Percentiles rank a stretch among this genome's conserved stretches.
phyloP scores from a whole-genome alignment of 2,113 vertebrate species.

The Myotis lucifugus region DNA sequence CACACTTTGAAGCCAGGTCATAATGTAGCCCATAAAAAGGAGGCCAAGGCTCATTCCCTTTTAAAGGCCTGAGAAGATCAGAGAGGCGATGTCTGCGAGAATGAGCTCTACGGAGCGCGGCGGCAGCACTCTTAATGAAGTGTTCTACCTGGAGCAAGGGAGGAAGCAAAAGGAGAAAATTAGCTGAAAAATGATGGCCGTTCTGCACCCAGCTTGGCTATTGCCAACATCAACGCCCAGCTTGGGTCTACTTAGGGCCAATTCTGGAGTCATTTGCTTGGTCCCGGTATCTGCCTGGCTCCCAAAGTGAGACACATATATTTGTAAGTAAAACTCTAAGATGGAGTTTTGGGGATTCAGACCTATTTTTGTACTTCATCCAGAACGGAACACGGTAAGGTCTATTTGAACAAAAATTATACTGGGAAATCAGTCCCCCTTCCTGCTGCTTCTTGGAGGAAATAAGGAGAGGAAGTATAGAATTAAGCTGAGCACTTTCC shows the following conservation, averaged over 20 bases:
- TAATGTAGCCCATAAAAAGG: slow-evolving; percentile 85
- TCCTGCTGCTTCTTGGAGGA: not conserved
- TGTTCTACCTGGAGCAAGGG: slow-evolving; percentile 79
- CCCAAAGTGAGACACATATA: not conserved
- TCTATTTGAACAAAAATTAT: not conserved
- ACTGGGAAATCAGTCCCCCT: not conserved
- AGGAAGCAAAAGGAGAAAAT: slow-evolving; percentile 53
- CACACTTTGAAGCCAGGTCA: slow-evolving; percentile 89
- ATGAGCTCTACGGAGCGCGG: slow-evolving; percentile 81
- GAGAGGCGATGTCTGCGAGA: slow-evolving; percentile 79
- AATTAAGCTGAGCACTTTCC: not conserved
- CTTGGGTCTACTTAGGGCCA: slow-evolving; percentile 53
- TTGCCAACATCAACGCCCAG: slow-evolving; percentile 47
- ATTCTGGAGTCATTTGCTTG: slow-evolving; percentile 30
- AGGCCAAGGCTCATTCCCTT: slow-evolving; percentile 82
- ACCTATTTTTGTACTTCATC: not conserved
- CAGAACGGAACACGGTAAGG: not conserved
- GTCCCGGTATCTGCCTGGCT: slow-evolving; percentile 4
- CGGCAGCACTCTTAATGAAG: slow-evolving; percentile 79
- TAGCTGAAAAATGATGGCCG: slow-evolving; percentile 73
- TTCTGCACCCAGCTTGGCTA: slow-evolving; percentile 44
- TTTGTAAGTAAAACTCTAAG: slow-evolving; percentile 22
- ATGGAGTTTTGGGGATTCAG: not conserved
- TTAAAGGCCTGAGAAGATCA: slow-evolving; percentile 85
- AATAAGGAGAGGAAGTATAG: not conserved